Percentiles rank a stretch among this genome's conserved stretches.
phyloP scores from a whole-genome alignment of 2,797 vertebrate species.

The Pogoniulus pusillus region DNA sequence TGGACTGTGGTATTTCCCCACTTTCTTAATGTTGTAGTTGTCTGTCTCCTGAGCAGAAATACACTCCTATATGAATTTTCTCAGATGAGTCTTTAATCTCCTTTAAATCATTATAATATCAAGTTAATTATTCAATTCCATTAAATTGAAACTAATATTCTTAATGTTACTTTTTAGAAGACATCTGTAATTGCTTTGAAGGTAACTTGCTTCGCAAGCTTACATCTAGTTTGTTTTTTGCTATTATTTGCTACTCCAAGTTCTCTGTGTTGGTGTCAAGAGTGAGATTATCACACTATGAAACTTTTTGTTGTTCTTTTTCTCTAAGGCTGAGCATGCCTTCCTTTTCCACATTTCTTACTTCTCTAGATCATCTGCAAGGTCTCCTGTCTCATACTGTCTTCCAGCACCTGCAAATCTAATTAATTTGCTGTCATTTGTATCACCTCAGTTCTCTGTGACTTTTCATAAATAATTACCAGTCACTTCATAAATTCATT shows the following conservation, averaged over 20 bases:
- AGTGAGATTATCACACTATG: not conserved
- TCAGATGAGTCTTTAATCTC: slow-evolving; percentile 10
- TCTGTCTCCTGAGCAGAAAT: slow-evolving; percentile 5
- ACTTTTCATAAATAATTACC: slow-evolving; percentile 70
- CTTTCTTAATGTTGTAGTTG: not conserved
- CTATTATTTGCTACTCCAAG: not conserved
- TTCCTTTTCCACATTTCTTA: not conserved
- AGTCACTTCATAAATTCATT: slow-evolving; percentile 68
- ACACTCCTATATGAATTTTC: slow-evolving; percentile 2
- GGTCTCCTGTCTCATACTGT: slow-evolving; percentile 32
- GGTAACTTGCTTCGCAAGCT: not conserved
- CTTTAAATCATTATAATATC: slow-evolving; percentile 11
- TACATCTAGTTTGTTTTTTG: not conserved
- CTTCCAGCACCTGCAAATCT: slow-evolving; percentile 56
- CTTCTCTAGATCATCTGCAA: slow-evolving; percentile 41
- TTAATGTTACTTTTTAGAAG: slow-evolving; percentile 9
- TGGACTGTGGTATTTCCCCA: not conserved
- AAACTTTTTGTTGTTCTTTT: not conserved
- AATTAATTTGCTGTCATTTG: slow-evolving; percentile 70
- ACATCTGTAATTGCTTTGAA: slow-evolving; percentile 3
- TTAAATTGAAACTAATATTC: not conserved
- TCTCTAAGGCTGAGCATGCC: not conserved
- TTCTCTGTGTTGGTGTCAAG: not conserved
- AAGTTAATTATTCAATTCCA: too few species aligned
- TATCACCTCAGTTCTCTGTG: slow-evolving; percentile 47